phyloP scores from a whole-genome alignment of 2,797 vertebrate genomes.

The Scolopax rusticola region DNA sequence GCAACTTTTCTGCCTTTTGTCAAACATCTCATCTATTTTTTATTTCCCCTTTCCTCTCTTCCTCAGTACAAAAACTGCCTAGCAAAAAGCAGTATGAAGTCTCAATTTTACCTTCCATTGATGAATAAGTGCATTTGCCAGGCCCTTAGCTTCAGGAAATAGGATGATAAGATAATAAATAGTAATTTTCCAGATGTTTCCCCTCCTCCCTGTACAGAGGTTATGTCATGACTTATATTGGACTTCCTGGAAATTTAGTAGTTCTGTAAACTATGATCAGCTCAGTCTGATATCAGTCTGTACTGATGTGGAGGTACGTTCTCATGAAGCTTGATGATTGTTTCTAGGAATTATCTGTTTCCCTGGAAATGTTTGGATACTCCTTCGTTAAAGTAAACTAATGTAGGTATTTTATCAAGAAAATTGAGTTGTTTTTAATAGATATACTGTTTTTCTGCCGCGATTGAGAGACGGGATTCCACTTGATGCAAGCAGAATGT shows the following conservation, averaged over 20 bases:
- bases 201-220: background rate
- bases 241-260: background rate
- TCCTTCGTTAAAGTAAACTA: background rate
- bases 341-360: background rate
- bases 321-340: background rate
- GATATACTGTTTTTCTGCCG: background rate
- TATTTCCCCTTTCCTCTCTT: background rate
- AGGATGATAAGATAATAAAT: background rate
- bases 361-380: background rate
- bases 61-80: background rate
- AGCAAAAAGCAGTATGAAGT: background rate
- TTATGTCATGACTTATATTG: background rate
- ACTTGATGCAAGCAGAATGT: too few species aligned
- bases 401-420: background rate
- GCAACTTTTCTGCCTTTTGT: background rate
- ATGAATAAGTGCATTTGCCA: background rate
- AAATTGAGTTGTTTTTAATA: background rate
- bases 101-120: background rate
- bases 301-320: background rate
- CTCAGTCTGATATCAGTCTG: too few species aligned
- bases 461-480: too few species aligned
- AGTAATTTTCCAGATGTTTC: background rate
- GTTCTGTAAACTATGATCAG: background rate
- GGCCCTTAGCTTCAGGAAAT: background rate
- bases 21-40: fast-evolving